Percentiles rank a stretch among this genome's conserved stretches.
Conservation (phyloP, 2,797 vertebrate species). For the Halcyon leucocephala region DNA sequence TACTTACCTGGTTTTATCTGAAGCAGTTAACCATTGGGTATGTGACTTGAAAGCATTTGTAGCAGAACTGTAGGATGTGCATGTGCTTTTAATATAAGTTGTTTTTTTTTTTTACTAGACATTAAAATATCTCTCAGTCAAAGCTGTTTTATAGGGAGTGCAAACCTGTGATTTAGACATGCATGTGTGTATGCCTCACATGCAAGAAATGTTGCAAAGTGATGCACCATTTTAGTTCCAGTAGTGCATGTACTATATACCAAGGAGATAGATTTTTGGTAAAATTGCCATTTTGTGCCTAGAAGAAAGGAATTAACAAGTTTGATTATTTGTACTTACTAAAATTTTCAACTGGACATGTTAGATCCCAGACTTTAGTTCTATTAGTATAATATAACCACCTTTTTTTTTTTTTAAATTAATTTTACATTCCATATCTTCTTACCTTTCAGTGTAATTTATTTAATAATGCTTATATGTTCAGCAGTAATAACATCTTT, state of each 20-base stretch:
- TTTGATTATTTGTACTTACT: constrained; percentile 15
- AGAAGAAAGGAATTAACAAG: constrained; percentile 2
- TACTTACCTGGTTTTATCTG: neutral
- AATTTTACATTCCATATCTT: neutral
- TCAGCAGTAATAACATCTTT: constrained; percentile 1
- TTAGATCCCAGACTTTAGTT: constrained; percentile 28
- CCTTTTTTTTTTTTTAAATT: too few relatives aligned
- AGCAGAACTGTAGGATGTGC: neutral
- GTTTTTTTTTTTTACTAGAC: neutral
- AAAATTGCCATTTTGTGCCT: neutral
- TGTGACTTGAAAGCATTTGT: neutral
- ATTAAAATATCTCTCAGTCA: neutral
- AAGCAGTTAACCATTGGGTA: neutral
- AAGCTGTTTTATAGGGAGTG: neutral
- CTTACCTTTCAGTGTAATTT: constrained; percentile 45
- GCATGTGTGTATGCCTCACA: neutral
- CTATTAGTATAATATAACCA: neutral
- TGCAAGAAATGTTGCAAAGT: neutral
- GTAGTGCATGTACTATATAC: neutral
- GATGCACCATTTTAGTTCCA: neutral
- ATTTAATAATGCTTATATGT: constrained; percentile 8
- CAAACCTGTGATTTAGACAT: neutral
- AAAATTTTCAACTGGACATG: constrained; percentile 1
- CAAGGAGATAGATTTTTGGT: neutral
- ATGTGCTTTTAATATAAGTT: neutral